Percentiles rank a stretch among this genome's conserved stretches.
Conservation (phyloP, 1,140 invertebrate species). For the Nasonia vitripennis region DNA sequence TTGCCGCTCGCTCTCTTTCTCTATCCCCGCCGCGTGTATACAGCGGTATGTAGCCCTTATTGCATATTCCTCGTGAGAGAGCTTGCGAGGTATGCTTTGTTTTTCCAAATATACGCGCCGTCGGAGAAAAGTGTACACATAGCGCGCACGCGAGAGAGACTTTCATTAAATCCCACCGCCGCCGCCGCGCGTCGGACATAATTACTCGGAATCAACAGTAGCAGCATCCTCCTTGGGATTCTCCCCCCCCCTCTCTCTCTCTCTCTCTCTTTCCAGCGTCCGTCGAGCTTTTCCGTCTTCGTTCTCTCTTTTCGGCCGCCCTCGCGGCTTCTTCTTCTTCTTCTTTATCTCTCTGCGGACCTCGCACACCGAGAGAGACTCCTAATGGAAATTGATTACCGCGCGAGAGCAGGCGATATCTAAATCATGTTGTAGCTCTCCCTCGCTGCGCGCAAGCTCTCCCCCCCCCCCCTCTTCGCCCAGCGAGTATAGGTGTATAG, state of each 20-base stretch:
- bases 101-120: not conserved
- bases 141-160: not conserved
- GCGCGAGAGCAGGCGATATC: constrained; percentile 67
- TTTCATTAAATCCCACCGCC: not conserved
- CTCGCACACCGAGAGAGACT: constrained; percentile 37
- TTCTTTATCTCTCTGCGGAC: constrained; percentile 42
- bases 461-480: too few species aligned
- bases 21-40: constrained; percentile 10
- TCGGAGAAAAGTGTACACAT: not conserved
- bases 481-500: too few species aligned
- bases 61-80: constrained; percentile 34
- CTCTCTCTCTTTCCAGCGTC: constrained; percentile 45
- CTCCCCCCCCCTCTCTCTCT: not conserved
- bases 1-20: constrained; percentile 48
- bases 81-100: not conserved
- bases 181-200: not conserved
- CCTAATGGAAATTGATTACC: constrained; percentile 73
- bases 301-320: constrained; percentile 40
- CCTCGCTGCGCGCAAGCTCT: not conserved
- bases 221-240: constrained; percentile 48
- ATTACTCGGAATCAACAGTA: not conserved
- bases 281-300: constrained; percentile 52
- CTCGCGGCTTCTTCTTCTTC: constrained; percentile 11
- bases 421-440: constrained; percentile 65
- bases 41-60: constrained; percentile 12